These are phyloP conservation scores for Cardinalis cardinalis DNA, from an alignment of 2,113 vertebrate genomes.

Conservation along the genomic window DNA sequence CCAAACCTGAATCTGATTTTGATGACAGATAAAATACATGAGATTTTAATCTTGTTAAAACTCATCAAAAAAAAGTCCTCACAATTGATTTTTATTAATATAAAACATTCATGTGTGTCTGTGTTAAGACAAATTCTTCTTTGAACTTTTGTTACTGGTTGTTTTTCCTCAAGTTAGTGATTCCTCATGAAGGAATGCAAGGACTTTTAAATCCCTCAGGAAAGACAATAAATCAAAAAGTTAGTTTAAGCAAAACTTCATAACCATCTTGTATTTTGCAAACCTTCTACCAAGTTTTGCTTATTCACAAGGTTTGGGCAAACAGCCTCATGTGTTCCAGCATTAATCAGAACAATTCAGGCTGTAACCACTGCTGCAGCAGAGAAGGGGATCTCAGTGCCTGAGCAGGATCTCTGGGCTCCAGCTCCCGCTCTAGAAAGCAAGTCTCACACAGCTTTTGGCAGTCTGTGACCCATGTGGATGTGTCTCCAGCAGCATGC, in stretches of 20 bases:
- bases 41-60: background rate
- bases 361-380: background rate
- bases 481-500: background rate
- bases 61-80: background rate
- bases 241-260: background rate
- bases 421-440: background rate
- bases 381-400: background rate
- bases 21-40: background rate
- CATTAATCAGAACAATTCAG: background rate
- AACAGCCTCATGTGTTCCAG: background rate
- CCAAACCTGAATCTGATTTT: background rate
- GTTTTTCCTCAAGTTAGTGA: background rate
- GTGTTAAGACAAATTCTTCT: background rate
- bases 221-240: background rate
- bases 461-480: background rate
- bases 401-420: background rate
- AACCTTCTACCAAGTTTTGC: background rate
- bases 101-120: background rate
- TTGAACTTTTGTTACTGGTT: background rate
- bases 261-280: background rate
- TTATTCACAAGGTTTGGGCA: background rate
- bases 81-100: background rate
- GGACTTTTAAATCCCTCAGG: background rate
- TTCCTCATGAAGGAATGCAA: background rate
- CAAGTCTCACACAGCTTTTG: accelerated